Base-by-base conservation (phyloP, 2,113 vertebrate genomes). In the Trinectes maculatus region DNA sequence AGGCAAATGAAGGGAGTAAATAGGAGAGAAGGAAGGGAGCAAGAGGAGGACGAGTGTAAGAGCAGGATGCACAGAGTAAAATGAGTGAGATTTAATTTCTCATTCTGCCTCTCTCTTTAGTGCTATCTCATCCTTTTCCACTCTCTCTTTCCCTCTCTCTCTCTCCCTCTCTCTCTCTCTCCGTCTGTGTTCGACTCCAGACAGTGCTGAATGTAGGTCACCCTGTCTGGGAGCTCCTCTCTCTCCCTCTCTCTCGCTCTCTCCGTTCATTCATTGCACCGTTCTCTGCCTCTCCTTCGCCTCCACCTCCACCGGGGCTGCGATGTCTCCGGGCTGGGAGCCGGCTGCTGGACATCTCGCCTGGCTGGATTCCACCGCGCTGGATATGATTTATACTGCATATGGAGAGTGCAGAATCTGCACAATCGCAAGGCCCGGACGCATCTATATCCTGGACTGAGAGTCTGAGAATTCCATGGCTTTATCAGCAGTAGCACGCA, bases 171-270 rank as follows among this genome's bases (percentile, higher is more conserved):
- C 63, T 53, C 77, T 52, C 74, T 15, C 74, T 66, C 79, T 69
- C 70, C 9, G 26, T 78, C 67, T 59, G 51, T 51, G 65, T 82
- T n/a, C 77, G 71, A 74, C 70, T 85, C 87, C 71, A 87, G 86
- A 87, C 85, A 77, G 69, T 77, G 69, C 57, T 79, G 68, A 86
- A 88, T 90, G 74, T 90, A 85, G 89, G 87, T 91, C 89, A 89
- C 40, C 19, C 82, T 81, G 89, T 91, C 89, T 91, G 87, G 85
- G 80, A 82, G 83, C 82, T 66, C 63, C 81, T 69, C 49, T 63
- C 34, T 49, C 75, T 60, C 64, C 62, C 64, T 43, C 61, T 51
- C 57, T 63, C 56, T 48, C 76, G 52, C 58, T 34, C 55, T 53
- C 37, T 34, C 39, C 54, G 44, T 63, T 53, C 82, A 61, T 74